Percentiles rank a stretch among this genome's conserved stretches.
Evolutionary conservation across 1,140 invertebrate species (phyloP).

Genomic region (Drosophila nigrodunni): DNA sequence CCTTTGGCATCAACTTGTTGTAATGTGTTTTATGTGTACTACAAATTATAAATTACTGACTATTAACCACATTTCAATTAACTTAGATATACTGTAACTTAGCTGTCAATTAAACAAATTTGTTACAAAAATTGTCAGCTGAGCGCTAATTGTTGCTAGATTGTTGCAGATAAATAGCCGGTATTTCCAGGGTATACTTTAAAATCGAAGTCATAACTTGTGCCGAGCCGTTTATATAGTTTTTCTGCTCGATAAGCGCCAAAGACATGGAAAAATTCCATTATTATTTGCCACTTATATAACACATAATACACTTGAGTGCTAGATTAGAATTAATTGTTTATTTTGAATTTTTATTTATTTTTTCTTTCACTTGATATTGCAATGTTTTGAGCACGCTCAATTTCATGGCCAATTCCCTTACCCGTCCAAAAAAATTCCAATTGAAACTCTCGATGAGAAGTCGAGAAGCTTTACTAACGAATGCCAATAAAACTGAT

Average conservation of each 20-base stretch:
- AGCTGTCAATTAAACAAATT: slow-evolving; percentile 25
- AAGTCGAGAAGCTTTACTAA: slow-evolving; percentile 23
- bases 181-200: not conserved
- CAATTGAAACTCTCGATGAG: not conserved
- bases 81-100: slow-evolving; percentile 8
- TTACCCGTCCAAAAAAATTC: not conserved
- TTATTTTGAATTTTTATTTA: not conserved
- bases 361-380: slow-evolving; percentile 28
- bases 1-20: not conserved
- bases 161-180: not conserved
- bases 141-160: slow-evolving; percentile 1
- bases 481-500: slow-evolving; percentile 67
- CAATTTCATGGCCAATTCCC: slow-evolving; percentile 48
- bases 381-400: slow-evolving; percentile 53
- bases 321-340: slow-evolving; percentile 4
- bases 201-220: not conserved
- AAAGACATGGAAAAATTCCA: slow-evolving; percentile 52
- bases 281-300: too few species aligned
- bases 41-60: slow-evolving; percentile 9
- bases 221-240: too few species aligned
- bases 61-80: slow-evolving; percentile 24
- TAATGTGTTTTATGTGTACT: not conserved
- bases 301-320: too few species aligned
- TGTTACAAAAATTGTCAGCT: not conserved
- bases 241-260: slow-evolving; percentile 5